Evolutionary conservation across 2,888 invertebrate species (phyloP).

Genomic region (Pterostichus niger): DNA sequence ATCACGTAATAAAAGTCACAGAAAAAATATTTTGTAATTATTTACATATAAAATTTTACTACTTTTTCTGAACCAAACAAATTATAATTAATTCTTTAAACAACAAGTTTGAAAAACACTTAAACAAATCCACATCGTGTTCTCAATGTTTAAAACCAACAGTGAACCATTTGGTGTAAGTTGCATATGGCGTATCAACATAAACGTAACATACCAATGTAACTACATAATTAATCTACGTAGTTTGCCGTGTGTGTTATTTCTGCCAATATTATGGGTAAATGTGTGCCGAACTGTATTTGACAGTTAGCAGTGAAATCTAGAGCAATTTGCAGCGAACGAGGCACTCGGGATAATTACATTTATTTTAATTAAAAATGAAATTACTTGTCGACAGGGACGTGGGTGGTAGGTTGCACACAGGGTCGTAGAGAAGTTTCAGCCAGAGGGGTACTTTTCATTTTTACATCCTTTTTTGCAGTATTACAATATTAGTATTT

Average conservation of each 20-base stretch:
- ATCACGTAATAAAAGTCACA: conserved; percentile 4
- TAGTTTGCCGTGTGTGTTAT: conserved; percentile 44
- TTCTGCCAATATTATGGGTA: conserved; percentile 58
- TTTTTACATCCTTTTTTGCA: not conserved
- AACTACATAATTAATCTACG: conserved; percentile 44
- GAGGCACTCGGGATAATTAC: conserved; percentile 63
- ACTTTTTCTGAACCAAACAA: not conserved
- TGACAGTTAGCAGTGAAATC: conserved; percentile 62
- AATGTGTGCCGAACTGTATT: conserved; percentile 60
- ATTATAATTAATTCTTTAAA: not conserved
- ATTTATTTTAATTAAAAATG: conserved; percentile 66
- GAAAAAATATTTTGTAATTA: not conserved
- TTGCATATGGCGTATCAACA: not conserved
- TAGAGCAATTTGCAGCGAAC: conserved; percentile 59
- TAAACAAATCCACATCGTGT: not conserved
- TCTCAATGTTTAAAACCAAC: too few species aligned
- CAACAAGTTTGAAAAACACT: not conserved
- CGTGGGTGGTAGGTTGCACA: not conserved
- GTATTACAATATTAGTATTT: too few species aligned
- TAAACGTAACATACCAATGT: not conserved
- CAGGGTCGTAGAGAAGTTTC: not conserved
- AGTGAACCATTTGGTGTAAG: not conserved
- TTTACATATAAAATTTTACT: not conserved
- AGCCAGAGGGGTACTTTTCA: not conserved
- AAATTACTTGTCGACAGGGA: conserved; percentile 55